These are phyloP conservation scores for Dipodomys stephensi DNA, from an alignment of 2,113 vertebrate species.

Conservation along the genomic window DNA sequence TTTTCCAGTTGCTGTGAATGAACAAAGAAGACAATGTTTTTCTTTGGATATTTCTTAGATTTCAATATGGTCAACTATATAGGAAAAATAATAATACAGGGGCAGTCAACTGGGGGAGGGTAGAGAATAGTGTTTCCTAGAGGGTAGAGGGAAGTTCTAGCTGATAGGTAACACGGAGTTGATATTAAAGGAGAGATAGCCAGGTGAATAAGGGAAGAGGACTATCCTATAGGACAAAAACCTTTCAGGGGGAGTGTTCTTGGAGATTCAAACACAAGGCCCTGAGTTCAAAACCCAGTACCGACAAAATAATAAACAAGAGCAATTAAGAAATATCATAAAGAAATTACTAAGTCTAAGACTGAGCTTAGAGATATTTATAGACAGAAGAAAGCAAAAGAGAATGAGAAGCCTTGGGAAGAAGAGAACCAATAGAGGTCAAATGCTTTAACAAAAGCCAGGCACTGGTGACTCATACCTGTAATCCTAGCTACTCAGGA, in stretches of 20 bases:
- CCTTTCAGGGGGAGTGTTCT: not conserved
- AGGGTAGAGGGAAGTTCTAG: not conserved
- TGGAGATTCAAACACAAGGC: not conserved
- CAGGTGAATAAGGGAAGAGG: not conserved
- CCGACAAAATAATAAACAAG: not conserved
- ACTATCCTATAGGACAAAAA: not conserved
- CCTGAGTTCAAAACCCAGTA: too few species aligned
- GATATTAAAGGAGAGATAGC: conserved; percentile 5
- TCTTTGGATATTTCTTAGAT: not conserved
- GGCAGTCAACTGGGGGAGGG: not conserved
- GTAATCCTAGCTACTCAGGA: too few species aligned
- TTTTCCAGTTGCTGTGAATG: not conserved
- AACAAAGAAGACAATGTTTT: not conserved
- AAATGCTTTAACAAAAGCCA: too few species aligned
- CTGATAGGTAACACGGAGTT: not conserved
- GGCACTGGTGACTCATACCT: too few species aligned
- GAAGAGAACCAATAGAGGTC: not conserved
- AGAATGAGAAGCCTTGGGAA: not conserved
- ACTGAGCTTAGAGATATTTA: not conserved
- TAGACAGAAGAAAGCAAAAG: not conserved
- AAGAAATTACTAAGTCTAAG: conserved; percentile 6
- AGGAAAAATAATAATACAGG: not conserved
- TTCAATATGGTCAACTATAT: not conserved
- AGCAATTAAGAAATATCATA: not conserved
- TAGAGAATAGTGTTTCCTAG: not conserved